phyloP scores from a whole-genome alignment of 2,888 invertebrate genomes.

The Pheosia tremula region DNA sequence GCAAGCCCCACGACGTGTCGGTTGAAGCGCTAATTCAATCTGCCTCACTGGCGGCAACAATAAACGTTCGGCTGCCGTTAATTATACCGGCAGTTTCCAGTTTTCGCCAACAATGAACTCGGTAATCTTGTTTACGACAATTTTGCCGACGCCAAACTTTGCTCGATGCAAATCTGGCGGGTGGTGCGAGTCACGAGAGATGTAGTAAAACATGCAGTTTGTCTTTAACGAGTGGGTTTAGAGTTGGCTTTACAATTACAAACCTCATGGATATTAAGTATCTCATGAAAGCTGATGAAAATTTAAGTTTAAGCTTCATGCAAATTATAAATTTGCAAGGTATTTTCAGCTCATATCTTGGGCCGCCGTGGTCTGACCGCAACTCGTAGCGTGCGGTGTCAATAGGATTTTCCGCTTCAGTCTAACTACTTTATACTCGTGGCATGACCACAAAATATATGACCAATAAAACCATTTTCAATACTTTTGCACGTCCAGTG shows the following conservation, averaged over 20 bases:
- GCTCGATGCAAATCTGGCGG: slow-evolving; percentile 50
- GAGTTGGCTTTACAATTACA: neutral
- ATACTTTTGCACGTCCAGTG: no score
- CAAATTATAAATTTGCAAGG: no score
- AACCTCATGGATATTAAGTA: neutral
- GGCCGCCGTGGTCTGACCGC: slow-evolving; percentile 19
- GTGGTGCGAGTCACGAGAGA: slow-evolving; percentile 12
- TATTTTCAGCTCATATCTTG: slow-evolving; percentile 25
- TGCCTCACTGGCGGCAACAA: slow-evolving; percentile 34
- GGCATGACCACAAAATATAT: slow-evolving; percentile 27
- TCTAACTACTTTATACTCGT: slow-evolving; percentile 51
- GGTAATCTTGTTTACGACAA: slow-evolving; percentile 63
- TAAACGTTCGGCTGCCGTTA: slow-evolving; percentile 54
- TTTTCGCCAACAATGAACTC: slow-evolving; percentile 51
- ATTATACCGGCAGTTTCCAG: slow-evolving; percentile 51
- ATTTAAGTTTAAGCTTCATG: no score
- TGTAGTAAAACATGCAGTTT: no score
- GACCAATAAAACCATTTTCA: neutral
- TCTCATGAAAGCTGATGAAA: no score
- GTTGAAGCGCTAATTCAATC: slow-evolving; percentile 47
- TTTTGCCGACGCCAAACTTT: slow-evolving; percentile 52
- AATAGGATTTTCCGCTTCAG: slow-evolving; percentile 53
- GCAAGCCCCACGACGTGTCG: slow-evolving; percentile 6
- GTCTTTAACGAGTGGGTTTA: neutral
- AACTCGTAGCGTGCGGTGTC: slow-evolving; percentile 45